These are phyloP conservation scores for Timandra comae DNA, from an alignment of 2,888 invertebrate genomes.

Conservation along the genomic window DNA sequence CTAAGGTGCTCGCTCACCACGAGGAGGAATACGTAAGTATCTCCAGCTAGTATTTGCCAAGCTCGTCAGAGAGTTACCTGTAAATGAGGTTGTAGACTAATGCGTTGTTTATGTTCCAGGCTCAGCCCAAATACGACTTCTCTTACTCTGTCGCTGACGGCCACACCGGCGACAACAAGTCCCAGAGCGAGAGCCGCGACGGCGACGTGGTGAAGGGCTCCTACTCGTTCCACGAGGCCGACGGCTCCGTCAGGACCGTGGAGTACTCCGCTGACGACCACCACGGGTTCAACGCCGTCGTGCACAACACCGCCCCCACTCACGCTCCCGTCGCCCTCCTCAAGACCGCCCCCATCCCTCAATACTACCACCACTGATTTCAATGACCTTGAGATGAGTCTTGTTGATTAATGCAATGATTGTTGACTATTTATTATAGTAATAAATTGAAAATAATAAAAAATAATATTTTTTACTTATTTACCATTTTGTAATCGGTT, in stretches of 20 bases:
- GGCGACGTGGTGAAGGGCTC: conserved; percentile 79
- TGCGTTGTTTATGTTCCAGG: conserved; percentile 38
- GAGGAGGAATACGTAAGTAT: conserved; percentile 51
- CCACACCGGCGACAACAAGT: conserved; percentile 78
- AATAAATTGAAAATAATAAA: too few relatives aligned
- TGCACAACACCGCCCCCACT: conserved; percentile 54
- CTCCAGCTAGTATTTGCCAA: background rate
- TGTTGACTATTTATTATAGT: background rate
- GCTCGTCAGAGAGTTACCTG: conserved; percentile 4
- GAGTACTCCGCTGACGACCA: conserved; percentile 74
- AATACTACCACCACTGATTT: too few relatives aligned
- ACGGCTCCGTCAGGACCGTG: conserved; percentile 72
- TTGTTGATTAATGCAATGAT: background rate
- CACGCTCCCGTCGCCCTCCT: conserved; percentile 32
- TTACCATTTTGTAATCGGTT: too few relatives aligned
- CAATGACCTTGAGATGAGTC: too few relatives aligned
- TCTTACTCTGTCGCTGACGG: conserved; percentile 76
- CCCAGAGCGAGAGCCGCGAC: conserved; percentile 75
- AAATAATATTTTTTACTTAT: too few relatives aligned
- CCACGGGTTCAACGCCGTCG: conserved; percentile 67
- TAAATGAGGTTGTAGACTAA: too few relatives aligned
- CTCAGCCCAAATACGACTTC: conserved; percentile 77
- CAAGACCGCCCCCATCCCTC: conserved; percentile 12
- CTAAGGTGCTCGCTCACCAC: conserved; percentile 35
- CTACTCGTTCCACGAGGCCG: conserved; percentile 63